Base-by-base conservation (phyloP, 2,797 vertebrate species). In the Enteromius trimaculatus region DNA sequence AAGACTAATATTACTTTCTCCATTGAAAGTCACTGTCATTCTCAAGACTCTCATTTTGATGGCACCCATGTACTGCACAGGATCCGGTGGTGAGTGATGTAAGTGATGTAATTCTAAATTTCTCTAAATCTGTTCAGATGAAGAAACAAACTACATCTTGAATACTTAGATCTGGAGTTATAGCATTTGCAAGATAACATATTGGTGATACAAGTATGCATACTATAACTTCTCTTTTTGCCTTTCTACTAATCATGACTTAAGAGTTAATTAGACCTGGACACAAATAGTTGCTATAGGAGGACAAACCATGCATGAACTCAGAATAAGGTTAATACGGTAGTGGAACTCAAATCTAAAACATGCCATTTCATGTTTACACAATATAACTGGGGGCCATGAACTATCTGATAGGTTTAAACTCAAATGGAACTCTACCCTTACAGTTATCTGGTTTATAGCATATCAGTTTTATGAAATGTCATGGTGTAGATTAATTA, bases 341-440 rank as follows among this genome's bases (percentile, higher is more conserved):
- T 29, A 14, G 29, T n/a, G 49, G 19, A 51, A 53, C 34, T 53
- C 13, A 34, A 74, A 53, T 37, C 10, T 53, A 37, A 34, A 53
- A 34, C 10, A 53, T 34, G 11, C 71, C 3, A 17, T 37, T 74
- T 74, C 9, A 37, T 6, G 44, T 55, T 66, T 37, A 68, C 62
- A 39, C 77, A 37, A n/a, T 23, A 75, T 13, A 23, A 16, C 21
- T 55, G 3, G 31, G 6, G 21, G 51, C 16, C 34, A 17, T 76
- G 31, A 76, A 23, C 51, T 53, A 66, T 79, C 29, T 51, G 44
- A 65, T 10, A 29, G 29, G 37, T 39, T 58, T 75, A 16, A 75
- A 58, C 21, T 55, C 49, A 58, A 58, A 13, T 23, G 51, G 21
- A 55, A 14, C 21, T 65, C 6, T n/a, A 65, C 14, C 10, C 11